Evolutionary conservation across 2,888 invertebrate species (phyloP).

Genomic region (Kuschelorhynchus macadamiae): DNA sequence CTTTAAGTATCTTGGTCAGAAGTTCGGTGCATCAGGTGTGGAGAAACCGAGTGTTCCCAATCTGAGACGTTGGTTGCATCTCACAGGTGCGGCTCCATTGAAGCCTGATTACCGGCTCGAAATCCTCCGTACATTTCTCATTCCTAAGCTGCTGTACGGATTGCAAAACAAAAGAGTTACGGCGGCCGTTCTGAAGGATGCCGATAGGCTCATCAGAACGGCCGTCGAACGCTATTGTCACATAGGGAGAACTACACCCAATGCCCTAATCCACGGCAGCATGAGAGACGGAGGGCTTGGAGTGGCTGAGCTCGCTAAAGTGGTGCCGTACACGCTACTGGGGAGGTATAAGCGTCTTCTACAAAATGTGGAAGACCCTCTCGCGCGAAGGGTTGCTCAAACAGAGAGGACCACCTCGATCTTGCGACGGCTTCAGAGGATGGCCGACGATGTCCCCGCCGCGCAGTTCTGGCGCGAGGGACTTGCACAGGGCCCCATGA

Average conservation of each 20-base stretch:
- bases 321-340: constrained; percentile 42
- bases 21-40: constrained; percentile 36
- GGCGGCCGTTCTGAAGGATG: constrained; percentile 20
- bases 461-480: constrained; percentile 25
- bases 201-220: constrained; percentile 33
- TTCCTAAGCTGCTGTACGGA: constrained; percentile 62
- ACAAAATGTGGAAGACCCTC: constrained; percentile 22
- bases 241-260: constrained; percentile 67
- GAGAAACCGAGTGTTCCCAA: constrained; percentile 38
- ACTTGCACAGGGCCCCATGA: constrained; percentile 19
- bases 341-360: constrained; percentile 33
- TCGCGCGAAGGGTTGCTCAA: constrained; percentile 27
- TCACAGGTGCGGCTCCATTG: constrained; percentile 59
- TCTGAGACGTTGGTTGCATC: constrained; percentile 50
- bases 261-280: constrained; percentile 56
- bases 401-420: constrained; percentile 4
- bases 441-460: constrained; percentile 22
- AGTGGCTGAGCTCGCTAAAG: constrained; percentile 47
- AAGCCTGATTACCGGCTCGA: constrained; percentile 65
- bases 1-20: constrained; percentile 52
- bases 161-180: constrained; percentile 59
- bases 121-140: constrained; percentile 58
- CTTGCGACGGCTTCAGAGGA: neutral
- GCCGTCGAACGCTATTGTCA: constrained; percentile 65
- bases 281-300: constrained; percentile 56